Evolutionary conservation across 2,113 vertebrate species (phyloP).

Genomic region (Tragelaphus buxtoni): DNA sequence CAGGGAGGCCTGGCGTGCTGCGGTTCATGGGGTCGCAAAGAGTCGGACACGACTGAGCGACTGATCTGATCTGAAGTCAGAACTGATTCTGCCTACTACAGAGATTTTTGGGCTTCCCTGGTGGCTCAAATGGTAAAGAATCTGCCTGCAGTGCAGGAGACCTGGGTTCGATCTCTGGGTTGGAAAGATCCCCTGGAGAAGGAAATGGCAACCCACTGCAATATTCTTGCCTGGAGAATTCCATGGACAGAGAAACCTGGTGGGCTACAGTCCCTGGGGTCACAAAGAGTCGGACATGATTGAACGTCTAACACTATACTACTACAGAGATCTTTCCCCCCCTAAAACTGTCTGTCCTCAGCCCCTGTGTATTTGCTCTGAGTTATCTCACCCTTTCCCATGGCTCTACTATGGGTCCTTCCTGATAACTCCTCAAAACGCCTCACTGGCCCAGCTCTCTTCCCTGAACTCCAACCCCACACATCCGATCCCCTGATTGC

Average conservation of each 20-base stretch:
- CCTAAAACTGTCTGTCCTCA: background rate
- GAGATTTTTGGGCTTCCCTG: background rate
- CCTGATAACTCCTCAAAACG: background rate
- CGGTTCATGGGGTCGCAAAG: too few relatives aligned
- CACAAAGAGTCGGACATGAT: background rate
- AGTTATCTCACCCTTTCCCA: background rate
- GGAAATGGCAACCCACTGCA: background rate
- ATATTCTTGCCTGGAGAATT: background rate
- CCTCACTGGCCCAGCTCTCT: background rate
- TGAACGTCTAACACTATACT: background rate
- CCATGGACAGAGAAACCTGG: background rate
- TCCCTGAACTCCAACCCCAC: background rate
- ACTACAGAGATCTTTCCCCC: background rate
- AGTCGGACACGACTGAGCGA: too few relatives aligned
- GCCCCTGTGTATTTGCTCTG: background rate
- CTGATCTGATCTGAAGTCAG: too few relatives aligned
- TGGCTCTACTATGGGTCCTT: background rate
- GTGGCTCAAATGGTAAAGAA: background rate
- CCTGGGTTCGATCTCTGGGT: background rate
- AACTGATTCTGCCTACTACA: background rate
- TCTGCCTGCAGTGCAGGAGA: background rate
- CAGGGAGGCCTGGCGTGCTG: too few relatives aligned
- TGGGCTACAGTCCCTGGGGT: background rate
- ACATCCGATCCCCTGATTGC: background rate
- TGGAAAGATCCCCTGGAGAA: background rate